Conservation (phyloP, 2,888 invertebrate genomes). For the Aphrophora alni region DNA sequence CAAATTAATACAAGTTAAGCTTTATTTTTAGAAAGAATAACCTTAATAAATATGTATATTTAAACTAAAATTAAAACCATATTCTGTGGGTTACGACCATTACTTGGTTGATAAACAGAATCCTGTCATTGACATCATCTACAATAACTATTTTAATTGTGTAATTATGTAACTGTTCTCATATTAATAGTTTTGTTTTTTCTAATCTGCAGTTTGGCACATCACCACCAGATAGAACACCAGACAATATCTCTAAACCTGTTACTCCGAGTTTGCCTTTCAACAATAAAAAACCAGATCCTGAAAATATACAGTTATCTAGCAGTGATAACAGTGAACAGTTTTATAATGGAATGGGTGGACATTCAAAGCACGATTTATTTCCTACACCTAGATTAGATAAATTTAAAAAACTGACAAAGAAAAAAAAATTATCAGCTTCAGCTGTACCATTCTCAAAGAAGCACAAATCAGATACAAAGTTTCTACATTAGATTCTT, state of each 20-base stretch:
- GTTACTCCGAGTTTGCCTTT: slow-evolving; percentile 6
- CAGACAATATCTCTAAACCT: slow-evolving; percentile 10
- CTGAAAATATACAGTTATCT: background rate
- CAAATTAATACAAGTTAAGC: no score
- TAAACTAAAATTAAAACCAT: no score
- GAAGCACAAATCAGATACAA: slow-evolving; percentile 25
- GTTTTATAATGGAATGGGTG: slow-evolving; percentile 63
- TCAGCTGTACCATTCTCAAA: slow-evolving; percentile 23
- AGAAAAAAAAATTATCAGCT: slow-evolving; percentile 33
- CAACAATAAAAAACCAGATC: slow-evolving; percentile 11
- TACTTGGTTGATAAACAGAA: no score
- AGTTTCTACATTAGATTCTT: slow-evolving; percentile 20
- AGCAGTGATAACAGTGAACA: slow-evolving; percentile 13
- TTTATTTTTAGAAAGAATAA: no score
- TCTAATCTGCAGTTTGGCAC: background rate
- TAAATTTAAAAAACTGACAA: slow-evolving; percentile 33
- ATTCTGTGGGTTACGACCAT: no score
- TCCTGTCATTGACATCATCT: no score
- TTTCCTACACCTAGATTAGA: slow-evolving; percentile 56
- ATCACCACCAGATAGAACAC: slow-evolving; percentile 5
- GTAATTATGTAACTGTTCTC: no score
- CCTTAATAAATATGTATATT: no score
- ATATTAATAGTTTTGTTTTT: no score
- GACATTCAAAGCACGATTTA: slow-evolving; percentile 62
- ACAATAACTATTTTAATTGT: no score